These are phyloP conservation scores for Bucco capensis DNA, from an alignment of 2,113 vertebrate genomes.

Conservation along the genomic window DNA sequence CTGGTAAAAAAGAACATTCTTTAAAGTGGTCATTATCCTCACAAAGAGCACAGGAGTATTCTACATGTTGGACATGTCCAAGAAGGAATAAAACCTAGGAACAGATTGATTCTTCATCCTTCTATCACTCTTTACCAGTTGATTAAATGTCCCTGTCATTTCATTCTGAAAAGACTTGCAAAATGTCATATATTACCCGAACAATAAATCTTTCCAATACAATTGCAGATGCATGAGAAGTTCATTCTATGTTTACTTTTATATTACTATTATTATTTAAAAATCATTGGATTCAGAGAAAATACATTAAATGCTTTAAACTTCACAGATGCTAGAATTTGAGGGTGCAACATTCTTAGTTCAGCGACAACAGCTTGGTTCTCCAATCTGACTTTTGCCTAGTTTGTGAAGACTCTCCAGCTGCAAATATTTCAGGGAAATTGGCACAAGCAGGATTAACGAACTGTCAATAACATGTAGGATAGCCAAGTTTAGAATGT, in stretches of 20 bases:
- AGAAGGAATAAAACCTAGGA: slow-evolving; percentile 25
- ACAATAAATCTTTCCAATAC: neutral
- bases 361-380: neutral
- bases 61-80: slow-evolving; percentile 37
- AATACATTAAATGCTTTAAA: neutral
- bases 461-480: neutral
- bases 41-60: neutral
- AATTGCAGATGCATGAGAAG: neutral
- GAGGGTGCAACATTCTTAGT: neutral
- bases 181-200: neutral
- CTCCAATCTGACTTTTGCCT: neutral
- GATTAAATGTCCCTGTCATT: neutral
- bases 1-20: neutral
- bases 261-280: neutral
- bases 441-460: neutral
- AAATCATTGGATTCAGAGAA: neutral
- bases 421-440: neutral
- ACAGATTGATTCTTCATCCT: neutral
- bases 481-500: neutral
- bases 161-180: neutral
- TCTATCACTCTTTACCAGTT: neutral
- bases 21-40: neutral
- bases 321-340: neutral
- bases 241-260: neutral
- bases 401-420: neutral